These are phyloP conservation scores for Chrysolina americana DNA, from an alignment of 2,888 invertebrate genomes.

Conservation along the genomic window DNA sequence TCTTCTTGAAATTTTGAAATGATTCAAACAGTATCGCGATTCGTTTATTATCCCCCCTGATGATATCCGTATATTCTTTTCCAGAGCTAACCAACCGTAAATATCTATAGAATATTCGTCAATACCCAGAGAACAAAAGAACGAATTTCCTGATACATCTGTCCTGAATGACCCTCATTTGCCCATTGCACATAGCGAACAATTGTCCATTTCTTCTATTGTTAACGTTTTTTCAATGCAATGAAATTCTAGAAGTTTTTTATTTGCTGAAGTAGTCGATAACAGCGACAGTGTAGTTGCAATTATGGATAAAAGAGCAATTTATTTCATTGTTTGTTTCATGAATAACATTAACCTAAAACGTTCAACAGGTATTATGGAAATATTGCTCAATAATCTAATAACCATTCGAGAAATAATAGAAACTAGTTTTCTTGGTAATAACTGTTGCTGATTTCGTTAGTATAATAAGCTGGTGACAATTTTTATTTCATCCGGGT, in stretches of 20 bases:
- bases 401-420: no score
- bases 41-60: background rate
- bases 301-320: background rate
- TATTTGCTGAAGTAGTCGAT: background rate
- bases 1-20: no score
- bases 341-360: background rate
- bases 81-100: background rate
- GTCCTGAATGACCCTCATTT: background rate
- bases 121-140: background rate
- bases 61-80: background rate
- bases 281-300: background rate
- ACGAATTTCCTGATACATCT: constrained; percentile 6
- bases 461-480: no score
- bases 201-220: background rate
- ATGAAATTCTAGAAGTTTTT: constrained; percentile 1
- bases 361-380: background rate
- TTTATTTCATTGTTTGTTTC: background rate
- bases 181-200: background rate
- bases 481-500: no score
- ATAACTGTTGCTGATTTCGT: no score
- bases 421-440: no score
- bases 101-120: background rate
- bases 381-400: background rate
- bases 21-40: background rate
- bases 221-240: background rate